These are phyloP conservation scores for Cryptoprocta ferox DNA, from an alignment of 2,797 vertebrate genomes.

Conservation along the genomic window DNA sequence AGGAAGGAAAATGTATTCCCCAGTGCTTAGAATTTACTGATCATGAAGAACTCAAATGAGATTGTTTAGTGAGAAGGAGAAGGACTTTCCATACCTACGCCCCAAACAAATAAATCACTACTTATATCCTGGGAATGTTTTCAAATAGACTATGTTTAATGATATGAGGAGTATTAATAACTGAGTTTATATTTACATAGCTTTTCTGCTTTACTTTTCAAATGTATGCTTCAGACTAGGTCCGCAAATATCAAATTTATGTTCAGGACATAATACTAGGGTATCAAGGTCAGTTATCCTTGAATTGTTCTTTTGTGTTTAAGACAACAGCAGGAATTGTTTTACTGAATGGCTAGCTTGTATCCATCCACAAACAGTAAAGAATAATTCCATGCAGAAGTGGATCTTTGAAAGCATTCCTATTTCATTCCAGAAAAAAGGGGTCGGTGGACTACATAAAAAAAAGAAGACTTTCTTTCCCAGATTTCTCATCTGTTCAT, in stretches of 20 bases:
- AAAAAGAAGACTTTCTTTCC: not conserved
- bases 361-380: not conserved
- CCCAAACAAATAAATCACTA: constrained; percentile 71
- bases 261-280: not conserved
- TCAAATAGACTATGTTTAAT: constrained; percentile 45
- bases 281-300: constrained; percentile 32
- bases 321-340: not conserved
- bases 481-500: not conserved
- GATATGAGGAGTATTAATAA: constrained; percentile 46
- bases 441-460: not conserved
- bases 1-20: constrained; percentile 72
- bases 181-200: constrained; percentile 35
- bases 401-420: not conserved
- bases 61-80: constrained; percentile 58
- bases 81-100: constrained; percentile 56
- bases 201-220: constrained; percentile 41
- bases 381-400: not conserved
- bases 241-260: not conserved
- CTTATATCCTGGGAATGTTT: constrained; percentile 43
- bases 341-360: not conserved
- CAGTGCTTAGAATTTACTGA: constrained; percentile 69
- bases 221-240: not conserved
- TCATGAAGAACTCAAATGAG: constrained; percentile 65
- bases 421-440: not conserved
- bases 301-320: not conserved